phyloP scores from a whole-genome alignment of 2,888 invertebrate species.

The Willowsia nigromaculata region DNA sequence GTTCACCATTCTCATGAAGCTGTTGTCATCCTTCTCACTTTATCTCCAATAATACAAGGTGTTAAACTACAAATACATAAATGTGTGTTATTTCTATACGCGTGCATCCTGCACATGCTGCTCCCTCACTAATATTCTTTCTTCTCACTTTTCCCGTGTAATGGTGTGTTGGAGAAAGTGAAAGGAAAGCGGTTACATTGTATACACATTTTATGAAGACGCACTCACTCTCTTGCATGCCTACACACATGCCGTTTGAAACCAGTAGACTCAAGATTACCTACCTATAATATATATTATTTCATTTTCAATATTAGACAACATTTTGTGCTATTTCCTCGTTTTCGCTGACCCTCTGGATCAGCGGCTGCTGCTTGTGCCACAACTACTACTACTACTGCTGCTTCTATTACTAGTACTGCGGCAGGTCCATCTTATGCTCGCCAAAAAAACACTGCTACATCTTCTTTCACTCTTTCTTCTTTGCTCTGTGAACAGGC shows the following conservation, averaged over 20 bases:
- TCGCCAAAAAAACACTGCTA: slow-evolving; percentile 18
- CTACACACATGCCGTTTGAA: not conserved
- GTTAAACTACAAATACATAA: not conserved
- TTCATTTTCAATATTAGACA: slow-evolving; percentile 46
- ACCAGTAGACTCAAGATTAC: not conserved
- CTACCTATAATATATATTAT: slow-evolving; percentile 3
- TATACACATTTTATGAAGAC: not conserved
- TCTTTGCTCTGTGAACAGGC: slow-evolving; percentile 28
- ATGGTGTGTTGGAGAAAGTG: not conserved
- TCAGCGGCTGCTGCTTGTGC: not conserved
- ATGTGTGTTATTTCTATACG: not conserved
- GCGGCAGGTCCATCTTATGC: slow-evolving; percentile 16
- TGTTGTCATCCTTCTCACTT: slow-evolving; percentile 30
- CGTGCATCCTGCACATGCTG: not conserved
- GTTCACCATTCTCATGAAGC: not conserved
- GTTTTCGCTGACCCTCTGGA: not conserved
- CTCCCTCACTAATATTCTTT: not conserved
- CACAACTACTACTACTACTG: not conserved
- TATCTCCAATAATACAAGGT: slow-evolving; percentile 27
- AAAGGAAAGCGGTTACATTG: not conserved
- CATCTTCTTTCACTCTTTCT: slow-evolving; percentile 36
- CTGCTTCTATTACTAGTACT: not conserved
- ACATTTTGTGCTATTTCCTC: slow-evolving; percentile 36
- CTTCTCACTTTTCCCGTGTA: not conserved
- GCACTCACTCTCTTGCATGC: not conserved